A percentile compares a stretch with the other conserved stretches of the same genome.
These are phyloP conservation scores for Aptenodytes patagonicus DNA, from an alignment of 2,113 vertebrate genomes.

Conservation along the genomic window DNA sequence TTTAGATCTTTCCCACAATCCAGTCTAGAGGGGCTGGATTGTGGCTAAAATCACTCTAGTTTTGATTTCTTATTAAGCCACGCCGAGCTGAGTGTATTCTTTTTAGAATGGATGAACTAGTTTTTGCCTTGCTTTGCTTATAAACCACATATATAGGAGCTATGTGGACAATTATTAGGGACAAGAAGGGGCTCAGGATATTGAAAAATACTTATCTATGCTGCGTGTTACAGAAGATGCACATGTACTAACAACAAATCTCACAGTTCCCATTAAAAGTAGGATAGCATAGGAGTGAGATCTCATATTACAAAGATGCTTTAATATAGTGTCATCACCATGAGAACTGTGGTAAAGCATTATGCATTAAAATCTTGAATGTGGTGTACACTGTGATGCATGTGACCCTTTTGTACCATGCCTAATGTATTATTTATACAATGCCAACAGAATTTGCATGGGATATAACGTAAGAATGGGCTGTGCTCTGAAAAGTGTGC, in stretches of 20 bases:
- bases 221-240: neutral
- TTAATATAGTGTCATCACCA: neutral
- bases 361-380: neutral
- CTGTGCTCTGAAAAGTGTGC: neutral
- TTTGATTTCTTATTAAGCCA: neutral
- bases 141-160: neutral
- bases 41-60: neutral
- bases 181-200: neutral
- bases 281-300: neutral
- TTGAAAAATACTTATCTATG: neutral
- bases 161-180: neutral
- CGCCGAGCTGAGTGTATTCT: neutral
- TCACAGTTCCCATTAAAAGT: neutral
- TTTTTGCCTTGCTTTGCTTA: neutral
- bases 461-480: neutral
- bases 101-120: neutral
- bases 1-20: neutral
- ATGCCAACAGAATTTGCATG: neutral
- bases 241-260: neutral
- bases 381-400: neutral
- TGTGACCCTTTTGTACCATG: neutral
- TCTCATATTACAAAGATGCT: neutral
- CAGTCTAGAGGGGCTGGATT: neutral
- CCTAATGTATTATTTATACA: neutral
- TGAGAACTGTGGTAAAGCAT: neutral